A percentile compares a stretch with the other conserved stretches of the same genome.
Conservation (phyloP, 2,888 invertebrate genomes). For the Rotaria macrura region DNA sequence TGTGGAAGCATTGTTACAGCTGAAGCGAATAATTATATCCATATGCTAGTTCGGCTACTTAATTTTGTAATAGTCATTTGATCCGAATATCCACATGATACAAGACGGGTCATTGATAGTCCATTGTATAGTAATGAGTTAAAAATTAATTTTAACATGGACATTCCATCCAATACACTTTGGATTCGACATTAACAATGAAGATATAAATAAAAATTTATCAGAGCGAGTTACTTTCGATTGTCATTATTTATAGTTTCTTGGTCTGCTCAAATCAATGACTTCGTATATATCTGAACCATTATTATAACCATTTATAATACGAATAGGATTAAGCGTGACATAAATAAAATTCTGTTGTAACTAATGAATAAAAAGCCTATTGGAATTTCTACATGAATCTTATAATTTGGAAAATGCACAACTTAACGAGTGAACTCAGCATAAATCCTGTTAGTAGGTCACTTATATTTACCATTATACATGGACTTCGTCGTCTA, state of each 20-base stretch:
- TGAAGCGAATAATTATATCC: no score
- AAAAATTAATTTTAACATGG: slow-evolving; percentile 47
- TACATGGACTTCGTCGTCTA: neutral
- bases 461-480: neutral
- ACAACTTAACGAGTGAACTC: neutral
- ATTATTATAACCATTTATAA: neutral
- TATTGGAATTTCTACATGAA: no score
- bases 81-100: slow-evolving; percentile 39
- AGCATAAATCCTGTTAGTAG: neutral
- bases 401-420: neutral
- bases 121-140: slow-evolving; percentile 41
- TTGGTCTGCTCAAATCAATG: neutral
- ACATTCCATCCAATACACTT: slow-evolving; percentile 49
- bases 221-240: slow-evolving; percentile 37
- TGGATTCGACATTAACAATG: slow-evolving; percentile 53
- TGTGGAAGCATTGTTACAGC: no score
- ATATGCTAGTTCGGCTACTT: no score
- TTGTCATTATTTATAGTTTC: neutral
- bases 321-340: no score
- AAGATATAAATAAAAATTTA: slow-evolving; percentile 50
- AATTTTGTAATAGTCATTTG: slow-evolving; percentile 44
- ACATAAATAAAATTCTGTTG: no score
- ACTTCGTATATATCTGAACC: neutral
- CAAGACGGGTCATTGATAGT: slow-evolving; percentile 41
- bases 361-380: no score